Evolutionary conservation across 2,888 invertebrate species (phyloP), one percentile per base, ranked within the genome.

Genomic region (Sipunculus nudus): DNA sequence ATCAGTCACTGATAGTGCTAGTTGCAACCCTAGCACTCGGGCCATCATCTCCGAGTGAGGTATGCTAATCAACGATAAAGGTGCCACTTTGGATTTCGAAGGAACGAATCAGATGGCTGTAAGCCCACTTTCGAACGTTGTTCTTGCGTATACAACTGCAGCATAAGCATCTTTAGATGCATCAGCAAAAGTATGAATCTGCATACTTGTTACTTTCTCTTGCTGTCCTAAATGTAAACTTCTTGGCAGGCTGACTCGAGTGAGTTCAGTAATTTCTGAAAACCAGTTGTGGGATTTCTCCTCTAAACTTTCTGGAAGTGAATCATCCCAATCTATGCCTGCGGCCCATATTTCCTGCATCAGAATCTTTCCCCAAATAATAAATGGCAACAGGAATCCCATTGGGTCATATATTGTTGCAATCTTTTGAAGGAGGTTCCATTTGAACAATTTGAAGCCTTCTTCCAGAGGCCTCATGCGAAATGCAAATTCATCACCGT

Each of bases 241-340:
- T 10, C 59, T 25, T 8, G 40, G 56, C 21, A 59, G 16, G 29
- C 21, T 59, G 3, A 56, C 28, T 28, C 49, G 21, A 19, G 38
- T 2, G 10, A 59, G 28, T n/a, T 59, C 19, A 21, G 16, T 16
- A 5, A 59, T 32, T 19, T 59, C 53, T n/a, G n/a, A 6, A 13
- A 55, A 43, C 55, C 59, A 59, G 8, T 19, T 19, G 8, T 45
- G 16, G 13, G 41, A 25, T 39, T 58, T 43, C 29, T 6, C 19
- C 16, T 6, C 16, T 45, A 59, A 26, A 21, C 28, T n/a, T 19
- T 40, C 19, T 13, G 25, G 26, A 6, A 59, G 19, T 25, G n/a
- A 23, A 16, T 59, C 59, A 45, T 59, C 59, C 56, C 59, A 59
- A n/a, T 59, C 56, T 8, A 26, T 8, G 2, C 59, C 59, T 16